Evolutionary conservation across 2,113 vertebrate genomes (phyloP), one percentile per base, ranked within the genome.

Genomic region (Tretioscincus oriximinensis): DNA sequence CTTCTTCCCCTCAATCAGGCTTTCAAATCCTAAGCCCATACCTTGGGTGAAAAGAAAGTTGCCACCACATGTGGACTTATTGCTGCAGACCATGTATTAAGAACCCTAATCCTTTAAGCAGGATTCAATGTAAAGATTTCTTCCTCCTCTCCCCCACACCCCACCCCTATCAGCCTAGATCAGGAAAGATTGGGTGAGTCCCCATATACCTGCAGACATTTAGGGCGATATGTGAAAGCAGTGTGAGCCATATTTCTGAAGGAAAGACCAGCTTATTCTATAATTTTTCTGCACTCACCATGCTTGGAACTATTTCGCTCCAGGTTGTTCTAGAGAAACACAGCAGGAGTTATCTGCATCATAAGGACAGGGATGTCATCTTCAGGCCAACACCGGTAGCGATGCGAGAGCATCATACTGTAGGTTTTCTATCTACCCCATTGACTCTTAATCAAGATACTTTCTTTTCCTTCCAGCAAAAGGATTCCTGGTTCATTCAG

Each of bases 151-250:
- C 54, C 54, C 16, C 54, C 12, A 58, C 35, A 41, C n/a, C 24
- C 24, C 26, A 64, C 26, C 26, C 18, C 69, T 81, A 64, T 80
- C 5, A 58, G 54, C 73, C 49, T 72, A 64, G 76, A 81, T 81
- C 87, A 90, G 54, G 81, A n/a, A 82, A 80, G 26, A 81, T 64
- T 92, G 86, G 78, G 80, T 89, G 90, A 93, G 85, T 86, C 90
- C 91, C 20, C 21, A 28, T 83, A 85, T 85, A 22, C 60, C 90
- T 87, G 14, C 58, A 81, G 54, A 81, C 73, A 81, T 81, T 58
- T 75, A 28, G 51, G 60, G 45, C 14, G 2, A 21, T 9, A n/a
- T 85, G 83, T 9, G 41, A 69, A 80, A 71, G 69, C 84, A 80
- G 75, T 87, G 2, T 20, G 9, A 1, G 26, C 24, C 67, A 7